phyloP scores from a whole-genome alignment of 2,888 invertebrate species.

The Epirrhoe alternata region DNA sequence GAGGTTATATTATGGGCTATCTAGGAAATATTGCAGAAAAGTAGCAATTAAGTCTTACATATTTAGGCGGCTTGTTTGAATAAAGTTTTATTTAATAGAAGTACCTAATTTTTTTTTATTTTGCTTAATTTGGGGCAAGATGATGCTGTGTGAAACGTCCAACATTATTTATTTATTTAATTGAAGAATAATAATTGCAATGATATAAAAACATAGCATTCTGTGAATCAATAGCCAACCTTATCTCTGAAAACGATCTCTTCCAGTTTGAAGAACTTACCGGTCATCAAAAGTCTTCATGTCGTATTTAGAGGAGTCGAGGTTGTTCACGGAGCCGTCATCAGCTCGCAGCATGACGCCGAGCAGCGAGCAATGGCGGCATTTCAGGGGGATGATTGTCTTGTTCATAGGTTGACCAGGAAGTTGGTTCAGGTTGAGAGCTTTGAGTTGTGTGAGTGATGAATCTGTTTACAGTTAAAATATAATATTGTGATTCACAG shows the following conservation, averaged over 20 bases:
- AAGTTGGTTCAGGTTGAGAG: conserved; percentile 43
- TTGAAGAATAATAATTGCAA: too few species aligned
- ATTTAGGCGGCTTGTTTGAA: too few species aligned
- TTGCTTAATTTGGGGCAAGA: too few species aligned
- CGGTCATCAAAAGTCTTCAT: conserved; percentile 48
- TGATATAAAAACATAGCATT: too few species aligned
- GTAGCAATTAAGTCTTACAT: too few species aligned
- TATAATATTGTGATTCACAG: background rate
- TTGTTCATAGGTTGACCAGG: conserved; percentile 53
- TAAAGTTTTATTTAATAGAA: too few species aligned
- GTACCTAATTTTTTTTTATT: too few species aligned
- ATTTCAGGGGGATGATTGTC: conserved; percentile 49
- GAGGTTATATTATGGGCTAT: too few species aligned
- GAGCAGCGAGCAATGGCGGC: conserved; percentile 48
- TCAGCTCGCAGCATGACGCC: conserved; percentile 20
- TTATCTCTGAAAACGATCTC: background rate
- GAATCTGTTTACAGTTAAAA: background rate
- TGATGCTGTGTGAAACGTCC: too few species aligned
- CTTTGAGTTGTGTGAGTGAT: conserved; percentile 40
- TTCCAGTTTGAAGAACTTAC: conserved; percentile 43
- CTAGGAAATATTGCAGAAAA: too few species aligned
- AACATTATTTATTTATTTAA: too few species aligned
- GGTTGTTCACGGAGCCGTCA: conserved; percentile 46
- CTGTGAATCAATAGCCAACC: too few species aligned
- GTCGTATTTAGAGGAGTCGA: conserved; percentile 52